phyloP scores from a whole-genome alignment of 2,888 invertebrate genomes.

The Pristionchus exspectatus region DNA sequence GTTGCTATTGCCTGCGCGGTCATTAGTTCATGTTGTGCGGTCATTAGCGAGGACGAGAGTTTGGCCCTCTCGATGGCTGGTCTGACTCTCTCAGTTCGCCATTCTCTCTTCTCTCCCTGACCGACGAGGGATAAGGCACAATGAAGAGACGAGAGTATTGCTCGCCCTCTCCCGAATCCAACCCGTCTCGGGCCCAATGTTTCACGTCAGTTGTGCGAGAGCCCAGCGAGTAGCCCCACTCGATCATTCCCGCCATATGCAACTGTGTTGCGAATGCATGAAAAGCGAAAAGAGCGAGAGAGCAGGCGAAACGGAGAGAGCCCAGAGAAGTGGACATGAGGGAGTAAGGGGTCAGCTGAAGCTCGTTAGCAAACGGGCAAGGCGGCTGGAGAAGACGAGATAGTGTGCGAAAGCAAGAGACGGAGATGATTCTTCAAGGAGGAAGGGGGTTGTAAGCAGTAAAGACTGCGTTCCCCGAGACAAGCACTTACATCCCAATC shows the following conservation, averaged over 20 bases:
- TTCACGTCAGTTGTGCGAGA: not conserved
- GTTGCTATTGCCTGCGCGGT: not conserved
- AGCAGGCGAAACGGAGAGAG: not conserved
- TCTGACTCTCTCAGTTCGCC: not conserved
- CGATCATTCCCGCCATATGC: conserved; percentile 14
- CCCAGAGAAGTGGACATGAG: not conserved
- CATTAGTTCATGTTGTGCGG: not conserved
- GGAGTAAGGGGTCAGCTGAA: not conserved
- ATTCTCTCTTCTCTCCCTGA: not conserved
- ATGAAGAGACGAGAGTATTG: not conserved
- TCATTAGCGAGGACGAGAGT: conserved; percentile 5
- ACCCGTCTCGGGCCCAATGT: not conserved
- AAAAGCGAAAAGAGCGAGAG: not conserved
- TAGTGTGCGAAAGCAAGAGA: not conserved
- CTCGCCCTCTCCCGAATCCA: not conserved
- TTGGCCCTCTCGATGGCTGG: not conserved
- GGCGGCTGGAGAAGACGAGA: not conserved
- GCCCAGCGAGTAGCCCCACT: not conserved
- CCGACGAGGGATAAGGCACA: not conserved
- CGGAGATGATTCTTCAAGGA: not conserved
- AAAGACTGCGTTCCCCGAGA: not conserved
- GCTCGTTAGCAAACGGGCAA: conserved; percentile 1
- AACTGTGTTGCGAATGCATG: conserved; percentile 31
- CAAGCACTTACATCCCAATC: not conserved
- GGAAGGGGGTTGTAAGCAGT: not conserved